Conservation (phyloP, 1,140 invertebrate species). For the Lithobius niger region DNA sequence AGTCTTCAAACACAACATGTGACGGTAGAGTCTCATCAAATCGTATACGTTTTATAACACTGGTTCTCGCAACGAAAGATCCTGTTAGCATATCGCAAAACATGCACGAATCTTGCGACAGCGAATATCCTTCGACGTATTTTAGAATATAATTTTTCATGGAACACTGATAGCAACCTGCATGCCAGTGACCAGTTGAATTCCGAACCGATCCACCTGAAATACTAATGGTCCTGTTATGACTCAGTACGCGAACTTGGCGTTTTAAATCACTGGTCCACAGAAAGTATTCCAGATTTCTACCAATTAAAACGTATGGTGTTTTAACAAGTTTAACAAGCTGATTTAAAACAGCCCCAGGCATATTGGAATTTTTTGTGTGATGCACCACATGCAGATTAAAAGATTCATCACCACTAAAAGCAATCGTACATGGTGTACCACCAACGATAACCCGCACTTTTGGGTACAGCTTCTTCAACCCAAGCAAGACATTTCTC, state of each 20-base stretch:
- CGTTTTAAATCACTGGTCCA: conserved; percentile 20
- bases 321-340: conserved; percentile 18
- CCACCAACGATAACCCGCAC: too few relatives aligned
- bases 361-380: too few relatives aligned
- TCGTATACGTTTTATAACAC: conserved; percentile 14
- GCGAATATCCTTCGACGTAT: conserved; percentile 23
- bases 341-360: conserved; percentile 19
- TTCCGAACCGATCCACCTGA: conserved; percentile 22
- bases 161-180: conserved; percentile 23
- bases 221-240: conserved; percentile 14
- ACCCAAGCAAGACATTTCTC: too few relatives aligned
- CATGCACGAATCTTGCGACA: conserved; percentile 24
- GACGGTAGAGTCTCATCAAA: conserved; percentile 9
- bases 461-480: too few relatives aligned
- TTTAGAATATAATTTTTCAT: conserved; percentile 22
- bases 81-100: conserved; percentile 25
- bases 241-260: conserved; percentile 22
- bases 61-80: conserved; percentile 22
- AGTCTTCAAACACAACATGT: too few relatives aligned
- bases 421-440: too few relatives aligned
- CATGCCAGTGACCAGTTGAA: conserved; percentile 24
- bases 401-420: too few relatives aligned
- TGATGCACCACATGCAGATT: too few relatives aligned
- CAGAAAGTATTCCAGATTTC: conserved; percentile 18
- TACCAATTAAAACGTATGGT: conserved; percentile 24